Evolutionary conservation across 1,140 invertebrate genomes (phyloP).

Genomic region (Drepana arcuata): DNA sequence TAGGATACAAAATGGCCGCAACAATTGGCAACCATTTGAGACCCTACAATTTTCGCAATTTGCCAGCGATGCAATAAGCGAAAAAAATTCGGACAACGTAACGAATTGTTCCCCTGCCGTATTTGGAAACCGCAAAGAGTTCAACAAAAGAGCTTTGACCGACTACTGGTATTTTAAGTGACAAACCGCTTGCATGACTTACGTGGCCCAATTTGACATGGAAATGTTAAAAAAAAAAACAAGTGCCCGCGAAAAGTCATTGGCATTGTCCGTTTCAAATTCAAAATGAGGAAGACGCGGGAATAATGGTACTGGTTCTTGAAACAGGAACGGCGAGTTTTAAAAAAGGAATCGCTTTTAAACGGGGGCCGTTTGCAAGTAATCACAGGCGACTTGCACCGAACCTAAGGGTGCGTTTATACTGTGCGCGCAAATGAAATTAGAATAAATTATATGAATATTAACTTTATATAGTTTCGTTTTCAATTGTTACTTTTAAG

Average conservation of each 20-base stretch:
- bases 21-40: slow-evolving; percentile 22
- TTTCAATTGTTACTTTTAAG: no score
- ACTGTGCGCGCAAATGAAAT: no score
- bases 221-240: slow-evolving; percentile 22
- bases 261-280: slow-evolving; percentile 60
- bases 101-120: slow-evolving; percentile 35
- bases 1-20: slow-evolving; percentile 29
- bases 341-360: slow-evolving; percentile 65
- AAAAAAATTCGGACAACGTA: slow-evolving; percentile 24
- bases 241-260: slow-evolving; percentile 34
- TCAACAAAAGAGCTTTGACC: slow-evolving; percentile 24
- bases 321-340: slow-evolving; percentile 62
- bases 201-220: slow-evolving; percentile 43
- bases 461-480: no score
- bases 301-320: slow-evolving; percentile 59
- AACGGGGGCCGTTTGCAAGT: slow-evolving; percentile 62
- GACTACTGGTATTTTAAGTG: slow-evolving; percentile 60
- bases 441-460: no score
- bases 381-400: slow-evolving; percentile 58
- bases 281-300: slow-evolving; percentile 61
- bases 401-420: slow-evolving; percentile 19
- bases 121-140: slow-evolving; percentile 25
- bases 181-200: slow-evolving; percentile 43
- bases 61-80: slow-evolving; percentile 26
- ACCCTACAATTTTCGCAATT: slow-evolving; percentile 43